Base-by-base conservation (phyloP, 1,140 invertebrate species). In the Olivierus martensii region DNA sequence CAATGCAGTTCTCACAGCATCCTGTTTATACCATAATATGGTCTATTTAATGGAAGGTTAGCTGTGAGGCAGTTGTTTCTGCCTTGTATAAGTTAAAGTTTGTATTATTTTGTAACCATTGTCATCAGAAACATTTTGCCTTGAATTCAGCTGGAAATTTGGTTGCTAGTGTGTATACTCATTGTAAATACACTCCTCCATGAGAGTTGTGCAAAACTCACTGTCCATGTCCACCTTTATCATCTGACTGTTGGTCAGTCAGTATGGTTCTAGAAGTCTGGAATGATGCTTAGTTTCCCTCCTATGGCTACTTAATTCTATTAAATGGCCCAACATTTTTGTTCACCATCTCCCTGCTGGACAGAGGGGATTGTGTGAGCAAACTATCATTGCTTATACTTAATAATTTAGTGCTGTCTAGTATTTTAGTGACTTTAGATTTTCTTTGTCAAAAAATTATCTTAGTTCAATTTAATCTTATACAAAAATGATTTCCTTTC, bases 51-150 rank as follows among this genome's bases (percentile, higher is more conserved):
- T 42, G 19, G 19, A 42, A 42, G 19, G 19, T 42, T n/a, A 7
- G 15, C 15, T 42, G 6, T 42, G 41, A 7, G 15, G 15, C 19
- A 17, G 15, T 42, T 42, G 15, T 19, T 42, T 15, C 41, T 42
- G 41, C 15, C 15, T 17, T 9, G 49, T 41, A 50, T 46, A 55
- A 49, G 49, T 55, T 50, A 55, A 55, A 50, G 50, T 55, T 55
- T 55, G 53, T 55, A 55, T 55, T 55, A 55, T 55, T 55, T 55
- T 55, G 53, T 55, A 55, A 55, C 47, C 49, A 49, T 49, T 50
- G 41, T 48, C 53, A 55, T 41, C 50, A 42, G 46, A 49, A 51
- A 55, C 19, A 36, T 55, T 55, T 50, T 42, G 48, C 48, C 50
- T 55, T 55, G 49, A n/a, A 50, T 55, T 50, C 48, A 50, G 48